Base-by-base conservation (phyloP, 2,888 invertebrate genomes). In the Boloria selene region DNA sequence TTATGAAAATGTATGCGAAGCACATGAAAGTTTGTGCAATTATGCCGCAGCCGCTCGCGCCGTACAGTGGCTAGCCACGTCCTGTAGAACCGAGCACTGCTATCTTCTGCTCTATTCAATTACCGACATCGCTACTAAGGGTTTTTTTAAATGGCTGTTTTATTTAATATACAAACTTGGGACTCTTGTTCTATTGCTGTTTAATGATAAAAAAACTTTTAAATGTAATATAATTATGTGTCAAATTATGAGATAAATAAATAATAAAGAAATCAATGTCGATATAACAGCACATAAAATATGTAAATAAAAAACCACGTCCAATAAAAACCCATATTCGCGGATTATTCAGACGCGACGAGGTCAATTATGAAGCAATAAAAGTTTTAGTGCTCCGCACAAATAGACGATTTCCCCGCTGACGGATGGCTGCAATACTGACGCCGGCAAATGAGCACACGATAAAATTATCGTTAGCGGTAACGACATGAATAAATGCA, bases 401-500 rank as follows among this genome's bases (percentile, higher is more conserved):
- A 89, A 91, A 90, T 92, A 88, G 90, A 83, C 90, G 89, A 88
- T 90, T 90, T 88, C 86, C 85, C 82, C 84, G 82, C 85, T 90
- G 91, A 92, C 90, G 89, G 87, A 91, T 91, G 86, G 88, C 81
- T 86, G 84, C 85, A 87, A 87, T 86, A 82, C 88, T 86, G 89
- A 88, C 88, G 90, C 87, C 90, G 84, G 85, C 88, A 92, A 93
- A 93, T 93, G 92, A 93, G 92, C 92, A 91, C 90, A 89, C 92
- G 92, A 93, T 93, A 93, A 92, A 93, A 93, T 93, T 92, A 93
- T 92, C 92, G 92, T 93, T 93, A 92, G 91, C 87, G 85, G 91
- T 92, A 93, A 93, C 92, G 92, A 93, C 92, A 93, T 92, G 92
- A 92, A 93, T 93, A 92, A 93, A 93, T 93, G 92, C 90, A 93